These are phyloP conservation scores for Saxicola maurus DNA, from an alignment of 2,797 vertebrate species.

Conservation along the genomic window DNA sequence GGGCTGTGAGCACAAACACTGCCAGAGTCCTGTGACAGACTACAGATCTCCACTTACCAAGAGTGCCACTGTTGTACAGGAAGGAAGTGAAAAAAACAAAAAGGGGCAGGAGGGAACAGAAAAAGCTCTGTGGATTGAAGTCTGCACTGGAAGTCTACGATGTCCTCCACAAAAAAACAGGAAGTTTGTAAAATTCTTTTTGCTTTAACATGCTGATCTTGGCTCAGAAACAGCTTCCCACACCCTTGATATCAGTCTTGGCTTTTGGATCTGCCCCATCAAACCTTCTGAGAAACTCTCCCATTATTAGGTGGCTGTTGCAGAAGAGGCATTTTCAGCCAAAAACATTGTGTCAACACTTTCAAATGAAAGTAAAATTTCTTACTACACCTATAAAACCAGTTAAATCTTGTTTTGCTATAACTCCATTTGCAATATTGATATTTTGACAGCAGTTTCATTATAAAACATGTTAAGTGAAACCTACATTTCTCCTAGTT, in stretches of 20 bases:
- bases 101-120: fast-evolving
- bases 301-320: neutral
- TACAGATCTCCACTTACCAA: neutral
- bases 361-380: neutral
- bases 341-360: neutral
- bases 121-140: neutral
- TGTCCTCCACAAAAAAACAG: neutral
- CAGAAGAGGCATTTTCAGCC: neutral
- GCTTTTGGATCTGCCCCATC: neutral
- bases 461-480: neutral
- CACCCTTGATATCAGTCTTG: neutral
- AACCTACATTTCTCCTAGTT: neutral
- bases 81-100: neutral
- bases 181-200: neutral
- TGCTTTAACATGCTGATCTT: neutral
- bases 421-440: neutral
- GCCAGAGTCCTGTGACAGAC: neutral
- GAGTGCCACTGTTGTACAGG: neutral
- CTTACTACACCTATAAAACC: neutral
- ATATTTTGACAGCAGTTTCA: neutral
- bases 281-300: neutral
- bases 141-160: neutral
- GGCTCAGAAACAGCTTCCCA: neutral
- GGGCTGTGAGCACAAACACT: neutral
- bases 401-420: neutral